Percentiles rank a stretch among this genome's conserved stretches.
Evolutionary conservation across 2,888 invertebrate genomes (phyloP).

Genomic region (Acrobasis consociella): DNA sequence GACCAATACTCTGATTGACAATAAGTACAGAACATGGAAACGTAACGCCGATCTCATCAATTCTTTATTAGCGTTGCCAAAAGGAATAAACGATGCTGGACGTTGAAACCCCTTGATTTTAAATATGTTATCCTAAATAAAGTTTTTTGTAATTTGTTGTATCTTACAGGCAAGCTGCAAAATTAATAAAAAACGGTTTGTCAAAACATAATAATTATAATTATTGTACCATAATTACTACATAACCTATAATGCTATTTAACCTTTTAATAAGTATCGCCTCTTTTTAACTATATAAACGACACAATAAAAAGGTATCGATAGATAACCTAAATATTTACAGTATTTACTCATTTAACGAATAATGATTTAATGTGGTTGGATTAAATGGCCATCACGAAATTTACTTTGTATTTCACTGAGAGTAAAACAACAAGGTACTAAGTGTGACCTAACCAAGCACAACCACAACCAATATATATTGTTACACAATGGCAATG

Average conservation of each 20-base stretch:
- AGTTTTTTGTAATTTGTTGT: constrained; percentile 14
- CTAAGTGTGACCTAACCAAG: not conserved
- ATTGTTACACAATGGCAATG: constrained; percentile 25
- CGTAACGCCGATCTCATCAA: constrained; percentile 89
- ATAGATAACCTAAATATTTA: constrained; percentile 6
- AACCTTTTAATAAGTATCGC: constrained; percentile 35
- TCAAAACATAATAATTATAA: constrained; percentile 43
- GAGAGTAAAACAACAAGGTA: not conserved
- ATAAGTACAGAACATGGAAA: constrained; percentile 74
- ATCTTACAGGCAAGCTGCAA: constrained; percentile 14
- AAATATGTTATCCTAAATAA: not conserved
- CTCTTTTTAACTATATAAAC: constrained; percentile 30
- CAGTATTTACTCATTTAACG: not conserved
- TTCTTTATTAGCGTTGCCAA: constrained; percentile 89
- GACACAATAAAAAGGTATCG: constrained; percentile 5
- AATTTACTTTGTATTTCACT: not conserved
- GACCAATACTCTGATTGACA: constrained; percentile 51
- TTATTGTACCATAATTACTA: constrained; percentile 50
- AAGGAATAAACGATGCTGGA: constrained; percentile 88
- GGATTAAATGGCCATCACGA: not conserved
- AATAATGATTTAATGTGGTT: not conserved
- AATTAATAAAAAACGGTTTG: constrained; percentile 29
- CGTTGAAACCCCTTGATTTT: constrained; percentile 63
- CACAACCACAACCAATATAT: constrained; percentile 9
- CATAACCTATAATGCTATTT: constrained; percentile 38